A percentile compares a stretch with the other conserved stretches of the same genome.
Evolutionary conservation across 1,140 invertebrate species (phyloP).

Genomic region (Telenomus remus): DNA sequence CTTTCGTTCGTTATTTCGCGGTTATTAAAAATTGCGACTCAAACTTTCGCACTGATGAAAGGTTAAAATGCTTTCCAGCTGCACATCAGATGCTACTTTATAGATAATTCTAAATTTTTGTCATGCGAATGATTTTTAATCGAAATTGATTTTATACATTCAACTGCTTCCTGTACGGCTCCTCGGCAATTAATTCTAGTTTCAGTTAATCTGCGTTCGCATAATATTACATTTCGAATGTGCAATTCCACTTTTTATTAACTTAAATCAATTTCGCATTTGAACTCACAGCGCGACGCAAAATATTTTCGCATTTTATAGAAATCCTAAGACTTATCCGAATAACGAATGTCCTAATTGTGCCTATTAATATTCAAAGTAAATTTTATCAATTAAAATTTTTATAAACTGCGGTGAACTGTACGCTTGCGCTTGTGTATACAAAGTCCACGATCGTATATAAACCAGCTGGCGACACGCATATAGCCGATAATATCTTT

Average conservation of each 20-base stretch:
- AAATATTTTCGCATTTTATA: constrained; percentile 13
- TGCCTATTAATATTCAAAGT: constrained; percentile 25
- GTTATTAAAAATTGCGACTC: neutral
- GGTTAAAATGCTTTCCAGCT: no score
- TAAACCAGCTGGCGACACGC: constrained; percentile 67
- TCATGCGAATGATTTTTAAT: no score
- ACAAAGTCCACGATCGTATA: constrained; percentile 36
- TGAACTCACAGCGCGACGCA: constrained; percentile 5
- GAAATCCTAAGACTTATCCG: constrained; percentile 24
- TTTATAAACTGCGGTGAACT: constrained; percentile 28
- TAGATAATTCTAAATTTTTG: no score
- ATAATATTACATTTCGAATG: no score
- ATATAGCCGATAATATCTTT: constrained; percentile 73
- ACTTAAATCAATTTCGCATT: constrained; percentile 3
- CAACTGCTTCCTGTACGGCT: no score
- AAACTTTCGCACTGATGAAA: no score
- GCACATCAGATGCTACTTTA: no score
- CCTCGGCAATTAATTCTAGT: no score
- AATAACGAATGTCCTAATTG: constrained; percentile 25
- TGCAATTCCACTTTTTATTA: constrained; percentile 1
- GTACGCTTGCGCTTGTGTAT: constrained; percentile 24
- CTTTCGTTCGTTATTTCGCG: constrained; percentile 16
- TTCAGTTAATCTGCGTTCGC: no score
- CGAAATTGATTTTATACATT: no score
- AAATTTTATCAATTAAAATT: constrained; percentile 43